Conservation (phyloP, 1,140 invertebrate genomes). For the Diprion similis region DNA sequence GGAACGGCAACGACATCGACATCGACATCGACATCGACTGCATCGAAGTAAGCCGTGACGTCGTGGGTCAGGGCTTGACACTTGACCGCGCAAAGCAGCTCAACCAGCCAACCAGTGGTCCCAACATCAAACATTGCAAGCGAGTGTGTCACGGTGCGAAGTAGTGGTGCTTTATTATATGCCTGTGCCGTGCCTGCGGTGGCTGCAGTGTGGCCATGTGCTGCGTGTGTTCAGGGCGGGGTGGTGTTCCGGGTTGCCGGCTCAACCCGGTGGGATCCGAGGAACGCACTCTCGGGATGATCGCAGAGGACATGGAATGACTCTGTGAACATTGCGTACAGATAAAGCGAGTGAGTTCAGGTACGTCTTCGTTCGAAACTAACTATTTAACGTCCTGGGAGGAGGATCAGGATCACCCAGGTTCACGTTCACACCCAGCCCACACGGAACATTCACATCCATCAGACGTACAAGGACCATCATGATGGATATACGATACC, state of each 20-base stretch:
- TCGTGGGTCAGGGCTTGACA: too few species aligned
- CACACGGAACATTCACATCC: too few species aligned
- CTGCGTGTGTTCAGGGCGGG: conserved; percentile 47
- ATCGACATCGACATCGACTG: too few species aligned
- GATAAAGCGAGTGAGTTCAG: neutral
- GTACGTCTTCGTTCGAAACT: too few species aligned
- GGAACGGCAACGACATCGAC: too few species aligned
- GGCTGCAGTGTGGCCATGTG: conserved; percentile 20
- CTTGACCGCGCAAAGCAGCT: too few species aligned
- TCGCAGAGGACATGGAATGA: conserved; percentile 56
- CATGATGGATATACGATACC: too few species aligned
- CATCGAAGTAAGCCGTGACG: too few species aligned
- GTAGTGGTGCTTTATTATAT: conserved; percentile 28
- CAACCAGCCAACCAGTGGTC: conserved; percentile 19
- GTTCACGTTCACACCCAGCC: too few species aligned
- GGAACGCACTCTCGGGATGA: conserved; percentile 40
- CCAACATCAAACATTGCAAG: conserved; percentile 58
- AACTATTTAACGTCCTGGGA: too few species aligned
- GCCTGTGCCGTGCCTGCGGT: conserved; percentile 39
- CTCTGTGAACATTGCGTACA: conserved; percentile 56
- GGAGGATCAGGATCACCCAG: too few species aligned
- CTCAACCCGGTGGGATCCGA: conserved; percentile 26
- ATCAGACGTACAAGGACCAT: too few species aligned
- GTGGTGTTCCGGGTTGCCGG: conserved; percentile 41
- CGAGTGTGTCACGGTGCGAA: conserved; percentile 37